Percentiles rank a stretch among this genome's conserved stretches.
Evolutionary conservation across 1,140 invertebrate genomes (phyloP).

Genomic region (Monochamus saltuarius): DNA sequence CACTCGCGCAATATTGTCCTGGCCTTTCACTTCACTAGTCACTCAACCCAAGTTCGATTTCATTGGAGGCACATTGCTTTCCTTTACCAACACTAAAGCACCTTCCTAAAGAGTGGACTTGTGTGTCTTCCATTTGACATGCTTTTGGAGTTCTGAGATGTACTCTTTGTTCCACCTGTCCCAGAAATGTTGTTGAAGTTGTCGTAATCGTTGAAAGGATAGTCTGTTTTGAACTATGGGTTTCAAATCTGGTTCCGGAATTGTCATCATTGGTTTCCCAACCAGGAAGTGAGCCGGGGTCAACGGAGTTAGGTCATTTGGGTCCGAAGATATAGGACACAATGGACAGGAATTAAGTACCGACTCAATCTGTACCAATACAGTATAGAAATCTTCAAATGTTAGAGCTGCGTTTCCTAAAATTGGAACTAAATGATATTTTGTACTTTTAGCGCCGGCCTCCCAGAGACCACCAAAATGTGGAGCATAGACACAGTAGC

Average conservation of each 20-base stretch:
- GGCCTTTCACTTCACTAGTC: neutral
- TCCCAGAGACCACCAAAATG: slow-evolving; percentile 29
- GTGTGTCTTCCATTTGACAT: slow-evolving; percentile 5
- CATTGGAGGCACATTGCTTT: neutral
- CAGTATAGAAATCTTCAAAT: slow-evolving; percentile 40
- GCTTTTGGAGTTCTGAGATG: slow-evolving; percentile 14
- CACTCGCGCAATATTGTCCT: slow-evolving; percentile 16
- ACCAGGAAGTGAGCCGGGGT: slow-evolving; percentile 32
- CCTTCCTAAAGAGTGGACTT: no score
- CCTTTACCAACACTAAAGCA: no score
- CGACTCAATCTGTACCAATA: slow-evolving; percentile 39
- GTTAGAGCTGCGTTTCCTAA: slow-evolving; percentile 11
- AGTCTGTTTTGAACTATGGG: neutral
- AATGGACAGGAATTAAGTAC: slow-evolving; percentile 44
- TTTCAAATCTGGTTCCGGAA: neutral
- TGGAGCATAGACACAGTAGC: slow-evolving; percentile 20
- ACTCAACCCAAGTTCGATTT: neutral
- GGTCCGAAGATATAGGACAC: slow-evolving; percentile 35
- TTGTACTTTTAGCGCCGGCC: slow-evolving; percentile 9
- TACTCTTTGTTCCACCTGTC: slow-evolving; percentile 26
- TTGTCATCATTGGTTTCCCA: neutral
- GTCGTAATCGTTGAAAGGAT: slow-evolving; percentile 9
- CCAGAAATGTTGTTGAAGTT: slow-evolving; percentile 29
- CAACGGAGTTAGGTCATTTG: slow-evolving; percentile 37
- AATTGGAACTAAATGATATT: slow-evolving; percentile 14